Evolutionary conservation across 2,797 vertebrate genomes (phyloP).

Genomic region (Cuculus canorus): DNA sequence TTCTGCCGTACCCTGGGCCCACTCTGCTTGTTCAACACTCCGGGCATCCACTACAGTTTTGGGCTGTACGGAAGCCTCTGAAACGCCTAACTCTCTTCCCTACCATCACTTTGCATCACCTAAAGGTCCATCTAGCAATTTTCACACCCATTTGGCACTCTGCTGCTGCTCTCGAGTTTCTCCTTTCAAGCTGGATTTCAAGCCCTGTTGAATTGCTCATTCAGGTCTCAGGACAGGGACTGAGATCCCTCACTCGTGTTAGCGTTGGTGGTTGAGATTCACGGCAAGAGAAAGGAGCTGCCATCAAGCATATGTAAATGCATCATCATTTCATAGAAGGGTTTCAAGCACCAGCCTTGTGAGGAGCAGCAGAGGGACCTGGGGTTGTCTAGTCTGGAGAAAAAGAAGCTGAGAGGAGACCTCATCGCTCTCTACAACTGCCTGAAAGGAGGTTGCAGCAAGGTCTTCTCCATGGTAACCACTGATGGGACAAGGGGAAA

Average conservation of each 20-base stretch:
- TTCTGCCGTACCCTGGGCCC: not conserved
- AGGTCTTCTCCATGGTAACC: too few species aligned
- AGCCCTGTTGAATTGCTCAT: not conserved
- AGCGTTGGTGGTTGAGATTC: not conserved
- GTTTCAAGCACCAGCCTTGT: too few species aligned
- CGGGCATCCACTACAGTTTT: not conserved
- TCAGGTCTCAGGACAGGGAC: not conserved
- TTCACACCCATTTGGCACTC: not conserved
- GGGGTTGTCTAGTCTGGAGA: too few species aligned
- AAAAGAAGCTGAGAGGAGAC: too few species aligned
- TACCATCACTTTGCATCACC: not conserved
- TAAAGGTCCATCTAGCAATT: not conserved
- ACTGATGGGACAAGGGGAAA: too few species aligned
- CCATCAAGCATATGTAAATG: accelerated
- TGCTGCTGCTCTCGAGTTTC: not conserved
- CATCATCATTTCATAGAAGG: too few species aligned
- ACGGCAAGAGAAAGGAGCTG: not conserved
- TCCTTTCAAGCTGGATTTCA: not conserved
- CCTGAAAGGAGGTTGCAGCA: too few species aligned
- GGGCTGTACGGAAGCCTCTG: not conserved
- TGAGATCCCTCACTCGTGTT: not conserved
- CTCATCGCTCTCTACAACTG: too few species aligned
- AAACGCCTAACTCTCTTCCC: not conserved
- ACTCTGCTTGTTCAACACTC: not conserved
- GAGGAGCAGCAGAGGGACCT: too few species aligned